Conservation (phyloP, 2,797 vertebrate species). For the Echeneis naucrates region DNA sequence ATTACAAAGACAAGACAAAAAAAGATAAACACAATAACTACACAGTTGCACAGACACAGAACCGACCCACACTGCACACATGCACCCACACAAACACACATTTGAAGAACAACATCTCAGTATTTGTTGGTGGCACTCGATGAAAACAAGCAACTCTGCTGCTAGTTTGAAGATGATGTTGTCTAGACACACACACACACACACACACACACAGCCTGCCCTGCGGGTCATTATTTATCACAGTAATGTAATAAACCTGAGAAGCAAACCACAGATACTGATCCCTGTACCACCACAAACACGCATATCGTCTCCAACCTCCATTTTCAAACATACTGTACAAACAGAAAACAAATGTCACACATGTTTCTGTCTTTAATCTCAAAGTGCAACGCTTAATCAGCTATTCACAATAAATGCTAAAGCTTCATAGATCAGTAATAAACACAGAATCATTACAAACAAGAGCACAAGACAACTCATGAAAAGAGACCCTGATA, state of each 20-base stretch:
- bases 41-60: constrained; percentile 12
- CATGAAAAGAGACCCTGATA: background rate
- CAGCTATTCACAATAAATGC: too few species aligned
- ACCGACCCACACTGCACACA: constrained; percentile 13
- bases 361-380: too few species aligned
- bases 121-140: constrained; percentile 36
- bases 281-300: background rate
- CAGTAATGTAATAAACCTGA: constrained; percentile 43
- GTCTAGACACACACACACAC: constrained; percentile 13
- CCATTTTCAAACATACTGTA: background rate
- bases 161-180: constrained; percentile 43
- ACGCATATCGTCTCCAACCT: background rate
- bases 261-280: constrained; percentile 19
- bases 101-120: background rate
- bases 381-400: too few species aligned
- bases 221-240: constrained; percentile 53
- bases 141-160: constrained; percentile 37
- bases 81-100: constrained; percentile 1
- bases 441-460: background rate
- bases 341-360: background rate
- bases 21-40: constrained; percentile 34
- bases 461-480: background rate
- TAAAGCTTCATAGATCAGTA: background rate
- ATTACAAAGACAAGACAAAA: constrained; percentile 48
- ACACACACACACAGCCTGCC: constrained; percentile 9